These are phyloP conservation scores for Habrosyne pyritoides DNA, from an alignment of 2,888 invertebrate genomes.

Conservation along the genomic window DNA sequence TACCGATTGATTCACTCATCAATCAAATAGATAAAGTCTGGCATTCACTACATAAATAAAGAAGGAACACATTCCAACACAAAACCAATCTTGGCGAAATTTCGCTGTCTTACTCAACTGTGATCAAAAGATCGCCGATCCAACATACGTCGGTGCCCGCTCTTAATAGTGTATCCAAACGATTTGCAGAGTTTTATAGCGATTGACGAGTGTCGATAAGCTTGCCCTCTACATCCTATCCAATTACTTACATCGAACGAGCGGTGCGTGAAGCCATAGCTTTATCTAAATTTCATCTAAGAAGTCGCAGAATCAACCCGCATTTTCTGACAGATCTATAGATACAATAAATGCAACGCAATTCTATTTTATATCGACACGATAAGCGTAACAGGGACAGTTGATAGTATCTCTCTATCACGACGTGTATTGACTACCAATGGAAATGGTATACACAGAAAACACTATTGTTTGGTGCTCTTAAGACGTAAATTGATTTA, in stretches of 20 bases:
- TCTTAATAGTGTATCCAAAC: conserved; percentile 38
- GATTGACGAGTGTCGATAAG: conserved; percentile 73
- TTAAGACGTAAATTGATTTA: conserved; percentile 42
- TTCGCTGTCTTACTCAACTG: conserved; percentile 3
- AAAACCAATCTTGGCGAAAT: conserved; percentile 4
- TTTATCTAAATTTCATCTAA: conserved; percentile 79
- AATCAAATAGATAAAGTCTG: neutral
- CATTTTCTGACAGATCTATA: conserved; percentile 26
- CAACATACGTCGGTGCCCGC: conserved; percentile 14
- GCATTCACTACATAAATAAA: neutral
- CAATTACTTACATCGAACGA: conserved; percentile 73
- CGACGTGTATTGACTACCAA: conserved; percentile 33
- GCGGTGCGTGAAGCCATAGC: conserved; percentile 50
- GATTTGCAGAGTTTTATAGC: conserved; percentile 75
- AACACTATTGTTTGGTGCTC: conserved; percentile 31
- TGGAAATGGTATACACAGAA: conserved; percentile 24
- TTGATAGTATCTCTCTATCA: conserved; percentile 35
- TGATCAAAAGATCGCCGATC: conserved; percentile 6
- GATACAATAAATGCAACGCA: conserved; percentile 40
- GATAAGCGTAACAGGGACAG: conserved; percentile 52
- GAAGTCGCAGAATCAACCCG: conserved; percentile 55
- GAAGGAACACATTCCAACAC: neutral
- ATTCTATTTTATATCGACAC: conserved; percentile 64
- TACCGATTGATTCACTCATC: neutral
- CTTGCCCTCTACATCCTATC: conserved; percentile 59